phyloP scores from a whole-genome alignment of 2,797 vertebrate species.

The Enteromius treurensis region DNA sequence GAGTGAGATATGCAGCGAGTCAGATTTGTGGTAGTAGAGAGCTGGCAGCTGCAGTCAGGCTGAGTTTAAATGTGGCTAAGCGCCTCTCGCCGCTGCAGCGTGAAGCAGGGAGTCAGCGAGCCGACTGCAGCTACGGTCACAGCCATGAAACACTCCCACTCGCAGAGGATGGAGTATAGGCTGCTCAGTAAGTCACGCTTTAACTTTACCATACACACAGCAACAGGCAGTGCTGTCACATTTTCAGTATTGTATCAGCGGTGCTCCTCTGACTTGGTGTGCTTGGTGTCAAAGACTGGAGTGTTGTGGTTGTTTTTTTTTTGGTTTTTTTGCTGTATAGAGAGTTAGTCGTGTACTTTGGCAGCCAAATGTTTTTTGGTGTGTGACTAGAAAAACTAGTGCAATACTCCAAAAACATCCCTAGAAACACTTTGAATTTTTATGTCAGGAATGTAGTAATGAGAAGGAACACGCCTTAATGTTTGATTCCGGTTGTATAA shows the following conservation, averaged over 20 bases:
- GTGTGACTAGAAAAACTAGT: no score
- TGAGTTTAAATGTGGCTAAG: conserved; percentile 80
- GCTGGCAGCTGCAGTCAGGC: conserved; percentile 77
- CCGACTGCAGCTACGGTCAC: conserved; percentile 40
- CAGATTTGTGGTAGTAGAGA: conserved; percentile 73
- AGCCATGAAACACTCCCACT: conserved; percentile 77
- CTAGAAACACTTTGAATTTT: background rate
- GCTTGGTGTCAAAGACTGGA: background rate
- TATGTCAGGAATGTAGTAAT: background rate
- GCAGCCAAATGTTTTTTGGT: background rate
- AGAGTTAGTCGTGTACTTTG: background rate
- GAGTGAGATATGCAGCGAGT: conserved; percentile 72
- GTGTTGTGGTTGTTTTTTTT: background rate
- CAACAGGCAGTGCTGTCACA: conserved; percentile 21
- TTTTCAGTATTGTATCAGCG: background rate
- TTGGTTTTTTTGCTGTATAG: background rate
- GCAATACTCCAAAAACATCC: background rate
- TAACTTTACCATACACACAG: conserved; percentile 7
- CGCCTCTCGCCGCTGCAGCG: conserved; percentile 66
- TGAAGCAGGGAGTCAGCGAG: conserved; percentile 64
- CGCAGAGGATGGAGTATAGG: conserved; percentile 73
- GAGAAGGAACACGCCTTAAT: background rate
- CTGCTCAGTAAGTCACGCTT: conserved; percentile 81
- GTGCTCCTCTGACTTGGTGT: background rate
- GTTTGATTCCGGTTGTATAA: background rate